Percentiles rank a stretch among this genome's conserved stretches.
phyloP scores from a whole-genome alignment of 92 coral and sea anemone genomes.

The Actinernus sp. region DNA sequence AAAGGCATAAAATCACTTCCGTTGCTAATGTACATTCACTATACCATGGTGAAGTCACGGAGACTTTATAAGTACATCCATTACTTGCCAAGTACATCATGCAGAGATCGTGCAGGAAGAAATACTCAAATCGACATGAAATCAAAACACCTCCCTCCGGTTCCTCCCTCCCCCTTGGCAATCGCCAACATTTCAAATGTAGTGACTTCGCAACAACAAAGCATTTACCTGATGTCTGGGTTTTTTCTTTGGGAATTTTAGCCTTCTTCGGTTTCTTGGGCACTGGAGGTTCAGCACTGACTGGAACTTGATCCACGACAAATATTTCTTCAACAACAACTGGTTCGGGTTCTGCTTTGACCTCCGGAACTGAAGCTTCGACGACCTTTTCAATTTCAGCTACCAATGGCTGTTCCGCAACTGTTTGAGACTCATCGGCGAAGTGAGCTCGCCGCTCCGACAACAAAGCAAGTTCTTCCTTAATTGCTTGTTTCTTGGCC shows the following conservation, averaged over 20 bases:
- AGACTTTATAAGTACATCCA: too few relatives aligned
- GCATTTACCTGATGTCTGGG: conserved; percentile 60
- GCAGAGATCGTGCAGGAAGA: too few relatives aligned
- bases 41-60: too few relatives aligned
- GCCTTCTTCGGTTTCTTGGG: conserved; percentile 75
- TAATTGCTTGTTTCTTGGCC: conserved; percentile 59
- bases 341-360: conserved; percentile 42
- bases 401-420: conserved; percentile 52
- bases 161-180: not conserved
- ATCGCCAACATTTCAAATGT: not conserved
- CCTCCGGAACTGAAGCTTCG: conserved; percentile 25
- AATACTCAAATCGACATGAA: not conserved
- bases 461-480: conserved; percentile 27
- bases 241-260: conserved; percentile 67
- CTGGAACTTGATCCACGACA: conserved; percentile 24
- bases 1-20: too few relatives aligned
- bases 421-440: conserved; percentile 72
- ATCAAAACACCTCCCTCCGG: not conserved
- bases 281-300: conserved; percentile 48
- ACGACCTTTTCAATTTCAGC: conserved; percentile 41
- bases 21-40: too few relatives aligned
- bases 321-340: conserved; percentile 40
- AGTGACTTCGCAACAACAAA: not conserved
- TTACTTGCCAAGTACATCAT: too few relatives aligned
- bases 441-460: conserved; percentile 48